A percentile compares a stretch with the other conserved stretches of the same genome.
These are phyloP conservation scores for Andrena trimmerana DNA, from an alignment of 2,888 invertebrate genomes.

Conservation along the genomic window DNA sequence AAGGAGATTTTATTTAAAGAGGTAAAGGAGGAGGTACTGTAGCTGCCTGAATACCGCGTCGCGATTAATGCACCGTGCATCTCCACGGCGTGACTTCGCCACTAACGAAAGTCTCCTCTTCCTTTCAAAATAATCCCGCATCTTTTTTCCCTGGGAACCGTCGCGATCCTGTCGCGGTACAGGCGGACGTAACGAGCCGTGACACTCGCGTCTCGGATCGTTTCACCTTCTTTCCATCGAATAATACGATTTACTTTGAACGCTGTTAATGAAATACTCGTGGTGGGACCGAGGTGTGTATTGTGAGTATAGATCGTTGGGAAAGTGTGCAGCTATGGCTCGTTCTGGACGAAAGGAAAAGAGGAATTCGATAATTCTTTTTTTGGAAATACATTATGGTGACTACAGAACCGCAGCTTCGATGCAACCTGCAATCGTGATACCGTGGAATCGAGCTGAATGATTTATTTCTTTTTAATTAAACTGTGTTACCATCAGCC, in stretches of 20 bases:
- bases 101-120: slow-evolving; percentile 84
- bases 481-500: too few species aligned
- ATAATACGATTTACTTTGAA: neutral
- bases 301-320: neutral
- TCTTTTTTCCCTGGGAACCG: slow-evolving; percentile 67
- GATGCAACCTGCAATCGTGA: too few species aligned
- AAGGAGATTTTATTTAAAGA: neutral
- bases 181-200: slow-evolving; percentile 76
- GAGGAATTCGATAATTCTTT: neutral
- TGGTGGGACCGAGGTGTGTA: neutral
- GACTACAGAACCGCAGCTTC: too few species aligned
- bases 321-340: neutral
- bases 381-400: neutral
- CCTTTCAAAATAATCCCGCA: slow-evolving; percentile 82
- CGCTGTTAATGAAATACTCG: neutral
- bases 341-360: neutral
- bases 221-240: slow-evolving; percentile 44
- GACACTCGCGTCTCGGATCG: slow-evolving; percentile 68
- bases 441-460: too few species aligned
- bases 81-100: slow-evolving; percentile 21
- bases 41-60: slow-evolving; percentile 16
- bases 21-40: neutral
- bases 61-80: slow-evolving; percentile 38
- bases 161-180: slow-evolving; percentile 49
- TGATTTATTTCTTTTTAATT: too few species aligned